Evolutionary conservation across 2,797 vertebrate species (phyloP).

Genomic region (Onychomys arenicola): DNA sequence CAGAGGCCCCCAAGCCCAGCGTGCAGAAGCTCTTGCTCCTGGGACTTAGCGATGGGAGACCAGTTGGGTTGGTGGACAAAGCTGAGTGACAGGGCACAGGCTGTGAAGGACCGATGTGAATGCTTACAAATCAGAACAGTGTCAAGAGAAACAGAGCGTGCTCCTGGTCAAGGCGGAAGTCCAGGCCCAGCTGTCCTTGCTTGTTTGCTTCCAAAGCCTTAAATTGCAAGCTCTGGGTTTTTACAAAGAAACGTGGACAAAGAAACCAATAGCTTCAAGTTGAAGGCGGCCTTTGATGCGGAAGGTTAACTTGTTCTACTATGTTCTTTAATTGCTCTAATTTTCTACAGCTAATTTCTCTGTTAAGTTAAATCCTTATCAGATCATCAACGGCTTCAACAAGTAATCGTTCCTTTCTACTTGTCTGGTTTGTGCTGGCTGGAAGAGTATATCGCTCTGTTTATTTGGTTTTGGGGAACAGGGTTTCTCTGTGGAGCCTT

Average conservation of each 20-base stretch:
- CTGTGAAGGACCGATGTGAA: background rate
- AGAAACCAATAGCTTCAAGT: background rate
- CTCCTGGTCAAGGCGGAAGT: background rate
- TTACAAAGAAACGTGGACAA: background rate
- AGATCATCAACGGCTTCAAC: background rate
- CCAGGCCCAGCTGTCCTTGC: background rate
- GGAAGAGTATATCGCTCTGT: background rate
- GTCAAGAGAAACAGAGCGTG: background rate
- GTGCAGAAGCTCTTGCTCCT: background rate
- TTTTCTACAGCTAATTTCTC: background rate
- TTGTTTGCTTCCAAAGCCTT: background rate
- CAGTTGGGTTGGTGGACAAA: background rate
- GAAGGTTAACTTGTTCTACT: background rate
- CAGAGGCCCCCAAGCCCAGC: background rate
- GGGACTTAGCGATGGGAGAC: background rate
- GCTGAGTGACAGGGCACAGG: background rate
- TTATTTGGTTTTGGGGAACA: too few relatives aligned
- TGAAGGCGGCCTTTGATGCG: background rate
- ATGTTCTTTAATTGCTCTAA: background rate
- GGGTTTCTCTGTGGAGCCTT: background rate
- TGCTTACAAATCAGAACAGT: background rate
- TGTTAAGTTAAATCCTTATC: background rate
- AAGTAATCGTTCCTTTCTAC: background rate
- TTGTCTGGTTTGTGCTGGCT: background rate
- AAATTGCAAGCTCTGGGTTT: background rate